A percentile compares a stretch with the other conserved stretches of the same genome.
Conservation (phyloP, 2,888 invertebrate genomes). For the Andrena chrysosceles region DNA sequence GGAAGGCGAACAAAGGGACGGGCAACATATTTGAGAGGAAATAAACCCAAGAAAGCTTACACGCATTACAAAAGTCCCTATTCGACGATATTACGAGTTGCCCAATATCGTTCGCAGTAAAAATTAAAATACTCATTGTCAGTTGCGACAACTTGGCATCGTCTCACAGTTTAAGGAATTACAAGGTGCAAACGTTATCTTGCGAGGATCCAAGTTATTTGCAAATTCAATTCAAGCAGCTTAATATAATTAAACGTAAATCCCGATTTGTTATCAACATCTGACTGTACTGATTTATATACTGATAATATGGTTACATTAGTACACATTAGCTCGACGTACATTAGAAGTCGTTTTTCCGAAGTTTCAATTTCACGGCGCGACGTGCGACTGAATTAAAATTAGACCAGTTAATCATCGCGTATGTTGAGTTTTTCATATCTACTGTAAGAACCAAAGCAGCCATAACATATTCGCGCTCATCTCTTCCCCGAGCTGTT, state of each 20-base stretch:
- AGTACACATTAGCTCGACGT: neutral
- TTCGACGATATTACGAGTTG: slow-evolving; percentile 34
- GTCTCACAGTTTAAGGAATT: slow-evolving; percentile 16
- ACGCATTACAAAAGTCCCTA: slow-evolving; percentile 21
- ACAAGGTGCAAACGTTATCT: slow-evolving; percentile 25
- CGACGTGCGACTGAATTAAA: neutral
- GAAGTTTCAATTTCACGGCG: neutral
- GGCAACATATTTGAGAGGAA: slow-evolving; percentile 8
- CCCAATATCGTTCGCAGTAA: slow-evolving; percentile 22
- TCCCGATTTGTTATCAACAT: neutral
- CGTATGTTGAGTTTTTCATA: neutral
- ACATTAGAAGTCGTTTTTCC: neutral
- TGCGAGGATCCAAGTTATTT: slow-evolving; percentile 10
- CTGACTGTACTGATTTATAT: neutral
- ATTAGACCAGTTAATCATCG: neutral
- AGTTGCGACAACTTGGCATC: slow-evolving; percentile 1
- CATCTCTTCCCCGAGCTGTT: neutral
- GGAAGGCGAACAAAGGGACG: neutral
- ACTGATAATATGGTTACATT: too few species aligned
- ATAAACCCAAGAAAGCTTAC: slow-evolving; percentile 22
- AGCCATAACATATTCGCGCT: neutral
- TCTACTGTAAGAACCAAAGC: neutral
- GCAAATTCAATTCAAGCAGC: slow-evolving; percentile 16
- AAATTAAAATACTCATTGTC: slow-evolving; percentile 27
- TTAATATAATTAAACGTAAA: neutral